phyloP scores from a whole-genome alignment of 2,888 invertebrate genomes.

The Deilephila elpenor region DNA sequence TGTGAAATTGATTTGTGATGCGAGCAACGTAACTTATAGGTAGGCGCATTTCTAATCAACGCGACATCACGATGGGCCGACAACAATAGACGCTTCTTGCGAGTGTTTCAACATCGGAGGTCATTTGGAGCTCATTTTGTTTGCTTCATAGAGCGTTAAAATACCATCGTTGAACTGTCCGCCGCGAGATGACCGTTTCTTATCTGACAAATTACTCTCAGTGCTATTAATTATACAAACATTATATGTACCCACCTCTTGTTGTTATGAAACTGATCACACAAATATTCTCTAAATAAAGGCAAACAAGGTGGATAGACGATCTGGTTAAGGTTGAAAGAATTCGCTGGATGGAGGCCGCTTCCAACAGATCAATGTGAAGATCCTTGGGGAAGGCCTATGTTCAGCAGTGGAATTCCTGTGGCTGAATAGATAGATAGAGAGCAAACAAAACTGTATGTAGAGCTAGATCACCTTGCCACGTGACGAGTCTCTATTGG shows the following conservation, averaged over 20 bases:
- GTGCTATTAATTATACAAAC: constrained; percentile 15
- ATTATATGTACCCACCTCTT: not conserved
- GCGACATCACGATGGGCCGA: constrained; percentile 55
- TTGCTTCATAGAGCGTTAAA: constrained; percentile 28
- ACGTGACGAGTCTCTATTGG: too few species aligned
- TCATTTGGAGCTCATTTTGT: constrained; percentile 47
- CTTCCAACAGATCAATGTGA: too few species aligned
- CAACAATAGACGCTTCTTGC: constrained; percentile 50
- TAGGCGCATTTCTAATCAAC: constrained; percentile 55
- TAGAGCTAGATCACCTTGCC: too few species aligned
- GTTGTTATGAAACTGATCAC: not conserved
- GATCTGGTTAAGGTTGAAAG: too few species aligned
- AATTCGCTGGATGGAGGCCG: too few species aligned
- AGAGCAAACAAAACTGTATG: too few species aligned
- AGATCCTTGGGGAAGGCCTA: too few species aligned
- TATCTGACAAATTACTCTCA: constrained; percentile 19
- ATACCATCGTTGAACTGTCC: constrained; percentile 19
- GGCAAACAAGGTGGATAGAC: too few species aligned
- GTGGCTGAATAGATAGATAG: too few species aligned
- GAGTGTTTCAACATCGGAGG: constrained; percentile 48
- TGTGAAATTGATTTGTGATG: constrained; percentile 74
- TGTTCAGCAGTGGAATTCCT: too few species aligned
- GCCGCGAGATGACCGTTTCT: constrained; percentile 12
- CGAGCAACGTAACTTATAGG: constrained; percentile 49
- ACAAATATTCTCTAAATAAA: not conserved